phyloP scores from a whole-genome alignment of 2,113 vertebrate genomes.

The Pseudorhombus dupliciocellatus region DNA sequence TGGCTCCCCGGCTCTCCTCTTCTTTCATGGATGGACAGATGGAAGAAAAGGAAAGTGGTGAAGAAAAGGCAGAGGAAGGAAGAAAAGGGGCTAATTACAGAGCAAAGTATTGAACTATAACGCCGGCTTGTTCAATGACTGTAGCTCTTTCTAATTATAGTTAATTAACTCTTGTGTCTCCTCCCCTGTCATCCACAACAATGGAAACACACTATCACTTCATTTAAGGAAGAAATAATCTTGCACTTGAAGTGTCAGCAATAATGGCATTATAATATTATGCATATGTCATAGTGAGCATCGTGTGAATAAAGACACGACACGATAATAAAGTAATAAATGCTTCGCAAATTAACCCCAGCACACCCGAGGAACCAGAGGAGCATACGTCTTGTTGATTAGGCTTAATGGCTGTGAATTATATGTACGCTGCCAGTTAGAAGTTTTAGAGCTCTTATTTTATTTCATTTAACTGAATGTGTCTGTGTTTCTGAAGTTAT shows the following conservation, averaged over 20 bases:
- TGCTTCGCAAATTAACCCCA: constrained; percentile 76
- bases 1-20: constrained; percentile 69
- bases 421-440: background rate
- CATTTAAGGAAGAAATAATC: constrained; percentile 77
- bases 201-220: constrained; percentile 74
- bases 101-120: constrained; percentile 47
- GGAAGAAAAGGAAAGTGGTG: constrained; percentile 36
- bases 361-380: constrained; percentile 57
- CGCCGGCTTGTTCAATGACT: constrained; percentile 58
- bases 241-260: constrained; percentile 71
- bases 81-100: constrained; percentile 62
- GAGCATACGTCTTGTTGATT: constrained; percentile 60
- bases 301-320: constrained; percentile 68
- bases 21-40: constrained; percentile 17
- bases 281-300: constrained; percentile 59
- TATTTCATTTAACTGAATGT: background rate
- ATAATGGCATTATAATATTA: constrained; percentile 69
- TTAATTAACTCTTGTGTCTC: constrained; percentile 78
- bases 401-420: constrained; percentile 62
- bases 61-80: constrained; percentile 40
- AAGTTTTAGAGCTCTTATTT: background rate
- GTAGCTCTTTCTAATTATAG: constrained; percentile 64
- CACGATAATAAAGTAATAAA: constrained; percentile 78
- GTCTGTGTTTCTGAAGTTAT: background rate
- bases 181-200: constrained; percentile 76